Percentiles rank a stretch among this genome's conserved stretches.
These are phyloP conservation scores for Scotopteryx bipunctaria DNA, from an alignment of 2,888 invertebrate genomes.

Conservation along the genomic window DNA sequence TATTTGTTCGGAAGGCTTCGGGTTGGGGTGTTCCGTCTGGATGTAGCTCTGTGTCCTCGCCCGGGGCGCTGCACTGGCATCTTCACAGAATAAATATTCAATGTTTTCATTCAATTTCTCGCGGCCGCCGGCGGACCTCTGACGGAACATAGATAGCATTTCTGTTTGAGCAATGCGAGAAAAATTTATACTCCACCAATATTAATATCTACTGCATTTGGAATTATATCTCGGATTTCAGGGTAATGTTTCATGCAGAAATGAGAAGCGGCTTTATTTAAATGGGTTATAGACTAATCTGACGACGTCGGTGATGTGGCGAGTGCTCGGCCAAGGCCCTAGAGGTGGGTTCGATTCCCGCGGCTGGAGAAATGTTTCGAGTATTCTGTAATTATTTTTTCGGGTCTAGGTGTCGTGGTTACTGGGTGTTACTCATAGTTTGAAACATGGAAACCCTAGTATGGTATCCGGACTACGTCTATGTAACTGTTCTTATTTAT, in stretches of 20 bases:
- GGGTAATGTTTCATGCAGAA: not conserved
- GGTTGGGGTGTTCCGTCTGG: conserved; percentile 21
- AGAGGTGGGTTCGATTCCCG: too few relatives aligned
- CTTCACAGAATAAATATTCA: conserved; percentile 77
- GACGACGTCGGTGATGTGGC: too few relatives aligned
- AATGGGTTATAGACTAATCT: too few relatives aligned
- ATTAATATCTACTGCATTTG: conserved; percentile 24
- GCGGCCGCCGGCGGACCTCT: conserved; percentile 39
- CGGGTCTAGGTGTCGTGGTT: too few relatives aligned
- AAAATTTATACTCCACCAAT: conserved; percentile 28
- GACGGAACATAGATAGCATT: conserved; percentile 52
- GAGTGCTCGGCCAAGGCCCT: too few relatives aligned
- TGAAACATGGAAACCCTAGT: too few relatives aligned
- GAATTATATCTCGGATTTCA: not conserved
- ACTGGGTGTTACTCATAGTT: too few relatives aligned
- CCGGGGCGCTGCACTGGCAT: conserved; percentile 53
- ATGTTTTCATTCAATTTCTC: conserved; percentile 79
- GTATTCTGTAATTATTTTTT: too few relatives aligned
- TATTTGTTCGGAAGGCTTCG: not conserved
- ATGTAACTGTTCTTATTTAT: too few relatives aligned
- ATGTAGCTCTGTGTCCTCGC: conserved; percentile 38
- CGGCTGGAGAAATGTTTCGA: too few relatives aligned
- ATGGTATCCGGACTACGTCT: too few relatives aligned
- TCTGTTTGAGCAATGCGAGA: conserved; percentile 36
- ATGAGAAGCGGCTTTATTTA: not conserved